Evolutionary conservation across 2,797 vertebrate genomes (phyloP), one percentile per base, ranked within the genome.

Genomic region (Myiotriccus ornatus): DNA sequence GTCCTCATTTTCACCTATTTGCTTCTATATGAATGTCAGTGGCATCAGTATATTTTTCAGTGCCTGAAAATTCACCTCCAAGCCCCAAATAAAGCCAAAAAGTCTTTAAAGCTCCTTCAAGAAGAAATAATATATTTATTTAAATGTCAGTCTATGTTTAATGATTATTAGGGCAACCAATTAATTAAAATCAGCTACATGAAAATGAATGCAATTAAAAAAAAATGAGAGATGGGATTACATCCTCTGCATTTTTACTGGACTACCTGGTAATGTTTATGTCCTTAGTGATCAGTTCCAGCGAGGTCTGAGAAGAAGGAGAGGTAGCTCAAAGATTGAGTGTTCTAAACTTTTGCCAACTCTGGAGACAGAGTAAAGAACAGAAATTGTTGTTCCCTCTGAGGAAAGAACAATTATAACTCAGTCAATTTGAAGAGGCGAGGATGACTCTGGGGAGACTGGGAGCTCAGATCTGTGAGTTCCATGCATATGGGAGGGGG

Each of bases 151-250:
- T 74, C n/a, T 7, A 2, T 92, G 34, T 64, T 95, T 80, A 91
- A 94, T 63, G 60, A 87, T 87, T 90, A 84, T 87, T 94, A 87
- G 32, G 75, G 35, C 34, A 62, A 75, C n/a, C 46, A 81, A 75
- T 89, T 95, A 85, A 94, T 89, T 92, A 92, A 80, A 93, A 78
- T 71, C 17, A 93, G 57, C 10, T 67, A 32, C 39, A 50, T 35
- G 62, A 78, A 95, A 90, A 89, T 63, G 47, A 82, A 73, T 82
- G 71, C 89, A 89, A 90, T 84, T 95, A 90, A 92, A 95, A 90
- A 44, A 39, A 93, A 93, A 64, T 0, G 1, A 87, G 81, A 82
- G 27, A 56, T 76, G 52, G 55, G 74, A 90, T 93, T 95, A 92
- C 28, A 87, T 39, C 6, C 22, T 93, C 55, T 81, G 14, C 65